Conservation (phyloP, 2,797 vertebrate species). For the Anas flavirostris region DNA sequence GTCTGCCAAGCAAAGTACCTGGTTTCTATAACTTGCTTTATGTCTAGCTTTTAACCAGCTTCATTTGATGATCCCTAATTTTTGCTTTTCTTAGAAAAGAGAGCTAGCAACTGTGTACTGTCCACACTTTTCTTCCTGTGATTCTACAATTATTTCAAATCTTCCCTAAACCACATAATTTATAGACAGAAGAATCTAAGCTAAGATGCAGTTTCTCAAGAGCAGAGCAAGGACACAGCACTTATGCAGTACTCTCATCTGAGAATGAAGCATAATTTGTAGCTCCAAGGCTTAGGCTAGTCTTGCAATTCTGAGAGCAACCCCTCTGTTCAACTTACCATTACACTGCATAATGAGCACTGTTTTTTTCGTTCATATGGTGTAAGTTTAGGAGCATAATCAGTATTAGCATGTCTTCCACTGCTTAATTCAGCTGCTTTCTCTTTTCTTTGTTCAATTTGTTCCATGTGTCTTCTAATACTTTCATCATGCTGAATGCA, state of each 20-base stretch:
- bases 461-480: constrained; percentile 97
- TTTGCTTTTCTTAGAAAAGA: not conserved
- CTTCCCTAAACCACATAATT: not conserved
- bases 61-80: not conserved
- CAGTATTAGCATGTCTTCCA: constrained; percentile 94
- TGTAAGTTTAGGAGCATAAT: constrained; percentile 96
- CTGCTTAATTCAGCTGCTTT: constrained; percentile 98
- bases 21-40: not conserved
- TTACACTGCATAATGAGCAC: constrained; percentile 90
- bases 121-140: not conserved
- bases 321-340: constrained; percentile 79
- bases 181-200: not conserved
- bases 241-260: not conserved
- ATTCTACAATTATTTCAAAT: not conserved
- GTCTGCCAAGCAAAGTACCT: not conserved
- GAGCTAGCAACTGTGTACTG: not conserved
- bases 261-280: not conserved
- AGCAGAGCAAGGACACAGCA: not conserved
- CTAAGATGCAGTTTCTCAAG: not conserved
- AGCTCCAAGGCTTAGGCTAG: not conserved
- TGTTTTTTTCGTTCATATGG: constrained; percentile 97
- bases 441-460: constrained; percentile 98
- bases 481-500: constrained; percentile 93
- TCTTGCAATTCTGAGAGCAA: not conserved
- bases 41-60: not conserved